A percentile compares a stretch with the other conserved stretches of the same genome.
phyloP scores from a whole-genome alignment of 2,888 invertebrate species.

The Muscina levida region DNA sequence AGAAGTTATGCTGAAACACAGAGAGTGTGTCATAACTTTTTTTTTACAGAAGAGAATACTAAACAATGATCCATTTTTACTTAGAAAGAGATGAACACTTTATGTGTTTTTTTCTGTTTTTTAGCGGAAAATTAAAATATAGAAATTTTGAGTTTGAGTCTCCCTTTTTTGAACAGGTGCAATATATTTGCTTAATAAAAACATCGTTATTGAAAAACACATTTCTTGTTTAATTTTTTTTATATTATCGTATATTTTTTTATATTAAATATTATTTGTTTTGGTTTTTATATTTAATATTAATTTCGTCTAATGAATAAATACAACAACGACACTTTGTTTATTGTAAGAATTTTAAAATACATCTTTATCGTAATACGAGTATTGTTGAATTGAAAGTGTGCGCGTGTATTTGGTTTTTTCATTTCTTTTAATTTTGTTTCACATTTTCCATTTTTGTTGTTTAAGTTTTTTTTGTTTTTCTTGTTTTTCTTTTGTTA shows the following conservation, averaged over 20 bases:
- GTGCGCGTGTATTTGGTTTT: conserved; percentile 57
- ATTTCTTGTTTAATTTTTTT: background rate
- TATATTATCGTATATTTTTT: conserved; percentile 59
- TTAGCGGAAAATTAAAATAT: too few species aligned
- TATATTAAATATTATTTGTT: conserved; percentile 55
- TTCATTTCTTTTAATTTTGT: conserved; percentile 50
- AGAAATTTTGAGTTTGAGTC: too few species aligned
- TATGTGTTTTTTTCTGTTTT: too few species aligned
- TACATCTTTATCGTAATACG: conserved; percentile 39
- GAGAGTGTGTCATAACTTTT: too few species aligned
- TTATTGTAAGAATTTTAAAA: conserved; percentile 48
- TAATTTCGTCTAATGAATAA: conserved; percentile 63
- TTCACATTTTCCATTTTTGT: conserved; percentile 42
- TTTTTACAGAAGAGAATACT: too few species aligned
- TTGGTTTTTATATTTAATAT: conserved; percentile 31
- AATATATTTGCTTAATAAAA: too few species aligned
- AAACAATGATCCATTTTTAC: too few species aligned
- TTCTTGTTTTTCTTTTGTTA: conserved; percentile 35
- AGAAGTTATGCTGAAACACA: too few species aligned
- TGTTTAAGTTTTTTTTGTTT: conserved; percentile 17
- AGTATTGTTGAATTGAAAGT: conserved; percentile 56
- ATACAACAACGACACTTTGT: conserved; percentile 63
- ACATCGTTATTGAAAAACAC: too few species aligned
- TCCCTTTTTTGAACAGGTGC: too few species aligned
- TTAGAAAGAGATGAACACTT: too few species aligned